Evolutionary conservation across 1,140 invertebrate species (phyloP).

Genomic region (Tetramorium simillimum): DNA sequence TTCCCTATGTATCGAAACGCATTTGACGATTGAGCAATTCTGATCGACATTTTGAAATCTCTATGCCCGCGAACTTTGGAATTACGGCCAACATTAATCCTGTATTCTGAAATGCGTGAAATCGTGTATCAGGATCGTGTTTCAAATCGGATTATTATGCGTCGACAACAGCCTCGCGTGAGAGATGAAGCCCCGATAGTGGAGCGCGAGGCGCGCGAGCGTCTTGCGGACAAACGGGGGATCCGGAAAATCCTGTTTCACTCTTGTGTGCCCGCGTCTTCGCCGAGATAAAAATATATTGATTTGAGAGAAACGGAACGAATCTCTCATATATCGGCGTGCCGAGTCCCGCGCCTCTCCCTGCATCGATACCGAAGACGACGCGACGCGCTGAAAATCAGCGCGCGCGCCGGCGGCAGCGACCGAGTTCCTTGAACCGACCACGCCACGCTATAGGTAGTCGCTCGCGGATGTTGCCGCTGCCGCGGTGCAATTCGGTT

Average conservation of each 20-base stretch:
- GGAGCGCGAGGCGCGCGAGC: not conserved
- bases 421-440: slow-evolving; percentile 60
- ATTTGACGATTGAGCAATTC: slow-evolving; percentile 1
- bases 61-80: not conserved
- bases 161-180: slow-evolving; percentile 26
- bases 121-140: slow-evolving; percentile 27
- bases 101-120: slow-evolving; percentile 33
- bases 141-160: slow-evolving; percentile 49
- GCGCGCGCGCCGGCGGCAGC: not conserved
- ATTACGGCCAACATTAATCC: slow-evolving; percentile 20
- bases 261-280: slow-evolving; percentile 15
- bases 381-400: slow-evolving; percentile 34
- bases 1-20: not conserved
- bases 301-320: slow-evolving; percentile 37
- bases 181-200: slow-evolving; percentile 12
- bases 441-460: slow-evolving; percentile 29
- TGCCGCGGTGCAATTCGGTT: slow-evolving; percentile 54
- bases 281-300: slow-evolving; percentile 28
- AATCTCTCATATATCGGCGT: slow-evolving; percentile 41
- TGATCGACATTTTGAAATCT: not conserved
- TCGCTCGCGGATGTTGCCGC: slow-evolving; percentile 28
- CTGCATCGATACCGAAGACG: slow-evolving; percentile 13
- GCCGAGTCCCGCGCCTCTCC: not conserved
- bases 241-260: slow-evolving; percentile 53
- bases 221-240: slow-evolving; percentile 14